Conservation (phyloP, 2,797 vertebrate species). For the Labeo calbasu region DNA sequence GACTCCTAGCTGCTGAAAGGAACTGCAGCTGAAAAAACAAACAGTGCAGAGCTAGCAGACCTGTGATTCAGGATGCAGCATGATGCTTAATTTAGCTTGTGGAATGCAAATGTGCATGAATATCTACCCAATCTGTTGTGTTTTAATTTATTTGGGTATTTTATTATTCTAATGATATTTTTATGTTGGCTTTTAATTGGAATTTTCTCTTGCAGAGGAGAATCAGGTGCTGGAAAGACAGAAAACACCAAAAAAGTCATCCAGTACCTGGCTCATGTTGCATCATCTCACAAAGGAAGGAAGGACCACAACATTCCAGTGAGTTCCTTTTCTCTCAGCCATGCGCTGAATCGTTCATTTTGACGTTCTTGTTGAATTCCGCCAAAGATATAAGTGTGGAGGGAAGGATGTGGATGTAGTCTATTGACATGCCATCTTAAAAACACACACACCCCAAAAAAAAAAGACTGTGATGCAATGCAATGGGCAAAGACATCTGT, state of each 20-base stretch:
- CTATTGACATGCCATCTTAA: neutral
- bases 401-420: neutral
- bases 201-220: slow-evolving; percentile 82
- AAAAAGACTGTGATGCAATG: neutral
- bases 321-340: slow-evolving; percentile 74
- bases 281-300: slow-evolving; percentile 97
- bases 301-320: slow-evolving; percentile 98
- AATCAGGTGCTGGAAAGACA: slow-evolving; percentile 98
- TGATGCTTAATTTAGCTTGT: neutral
- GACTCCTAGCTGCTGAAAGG: neutral
- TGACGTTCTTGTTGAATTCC: neutral
- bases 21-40: slow-evolving; percentile 30
- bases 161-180: slow-evolving; percentile 46
- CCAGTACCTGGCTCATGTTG: slow-evolving; percentile 97
- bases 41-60: neutral
- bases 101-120: neutral
- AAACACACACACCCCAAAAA: too few species aligned
- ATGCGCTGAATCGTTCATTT: neutral
- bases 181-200: slow-evolving; percentile 56
- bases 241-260: slow-evolving; percentile 99
- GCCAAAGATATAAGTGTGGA: neutral
- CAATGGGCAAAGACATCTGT: neutral
- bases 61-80: neutral
- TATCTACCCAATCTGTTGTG: neutral
- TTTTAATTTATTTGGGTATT: slow-evolving; percentile 14